Percentiles rank a stretch among this genome's conserved stretches.
phyloP scores from a whole-genome alignment of 1,140 invertebrate genomes.

The Laupala kohalensis region DNA sequence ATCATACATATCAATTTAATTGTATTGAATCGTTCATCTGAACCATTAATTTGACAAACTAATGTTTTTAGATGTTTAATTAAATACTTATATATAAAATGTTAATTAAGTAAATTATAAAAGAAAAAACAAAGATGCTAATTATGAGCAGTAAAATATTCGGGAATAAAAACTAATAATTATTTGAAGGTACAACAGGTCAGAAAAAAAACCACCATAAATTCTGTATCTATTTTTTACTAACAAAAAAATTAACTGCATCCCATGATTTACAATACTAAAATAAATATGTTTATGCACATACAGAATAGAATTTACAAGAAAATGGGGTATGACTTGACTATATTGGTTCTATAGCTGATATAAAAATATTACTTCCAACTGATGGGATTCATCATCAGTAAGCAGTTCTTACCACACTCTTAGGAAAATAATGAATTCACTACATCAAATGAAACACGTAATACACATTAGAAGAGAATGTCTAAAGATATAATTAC shows the following conservation, averaged over 20 bases:
- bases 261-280: neutral
- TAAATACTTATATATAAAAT: neutral
- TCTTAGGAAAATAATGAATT: neutral
- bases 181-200: neutral
- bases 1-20: neutral
- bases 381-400: neutral
- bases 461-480: neutral
- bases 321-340: neutral
- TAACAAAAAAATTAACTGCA: neutral
- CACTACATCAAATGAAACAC: neutral
- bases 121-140: neutral
- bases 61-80: too few species aligned
- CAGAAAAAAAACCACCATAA: neutral
- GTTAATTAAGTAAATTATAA: conserved; percentile 12
- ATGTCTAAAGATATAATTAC: neutral
- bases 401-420: neutral
- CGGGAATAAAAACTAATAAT: neutral
- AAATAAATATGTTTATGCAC: neutral
- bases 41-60: too few species aligned
- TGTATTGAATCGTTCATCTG: neutral
- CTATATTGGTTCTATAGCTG: neutral
- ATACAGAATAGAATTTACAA: neutral
- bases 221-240: neutral
- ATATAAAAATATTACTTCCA: neutral
- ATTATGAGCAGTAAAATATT: neutral